Base-by-base conservation (phyloP, 2,113 vertebrate genomes). In the Hemiprocne comata region DNA sequence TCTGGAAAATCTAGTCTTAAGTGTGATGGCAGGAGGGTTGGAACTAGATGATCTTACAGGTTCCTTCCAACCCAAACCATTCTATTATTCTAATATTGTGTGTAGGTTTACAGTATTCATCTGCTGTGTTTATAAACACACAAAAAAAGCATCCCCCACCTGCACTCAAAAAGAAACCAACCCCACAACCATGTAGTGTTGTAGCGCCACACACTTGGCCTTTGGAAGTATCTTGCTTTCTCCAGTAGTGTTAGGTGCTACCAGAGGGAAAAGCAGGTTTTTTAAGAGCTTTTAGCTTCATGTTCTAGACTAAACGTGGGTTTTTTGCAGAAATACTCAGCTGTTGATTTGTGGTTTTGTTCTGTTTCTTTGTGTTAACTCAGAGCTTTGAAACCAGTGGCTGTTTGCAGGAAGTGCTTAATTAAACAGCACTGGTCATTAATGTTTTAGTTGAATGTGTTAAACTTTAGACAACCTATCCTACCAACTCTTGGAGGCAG, bases 51-150 rank as follows among this genome's bases (percentile, higher is more conserved):
- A n/a, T n/a, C n/a, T n/a, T n/a, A n/a, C n/a, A n/a, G n/a, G n/a
- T n/a, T n/a, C n/a, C n/a, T n/a, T n/a, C n/a, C n/a, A n/a, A n/a
- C n/a, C n/a, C n/a, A n/a, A n/a, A n/a, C n/a, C n/a, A n/a, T n/a
- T n/a, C n/a, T n/a, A n/a, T n/a, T n/a, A n/a, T n/a, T n/a, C n/a
- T 50, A 46, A 8, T 3, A 36, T 44, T 7, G 2, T 7, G 8
- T 13, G 44, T 15, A 5, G 42, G 28, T 31, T 64, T 8, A 3
- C 10, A 3, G 33, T 3, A 12, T 50, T 77, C 6, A 10, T 53
- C 36, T 26, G 0, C 24, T 38, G 53, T 9, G 38, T 66, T 87
- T 62, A 17, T 19, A 25, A 21, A 33, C 70, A 42, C 50, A 10
- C 20, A 17, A 25, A 20, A n/a, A 42, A 54, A 25, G 3, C 50